phyloP scores from a whole-genome alignment of 2,888 invertebrate genomes.

The Hololepta plana region DNA sequence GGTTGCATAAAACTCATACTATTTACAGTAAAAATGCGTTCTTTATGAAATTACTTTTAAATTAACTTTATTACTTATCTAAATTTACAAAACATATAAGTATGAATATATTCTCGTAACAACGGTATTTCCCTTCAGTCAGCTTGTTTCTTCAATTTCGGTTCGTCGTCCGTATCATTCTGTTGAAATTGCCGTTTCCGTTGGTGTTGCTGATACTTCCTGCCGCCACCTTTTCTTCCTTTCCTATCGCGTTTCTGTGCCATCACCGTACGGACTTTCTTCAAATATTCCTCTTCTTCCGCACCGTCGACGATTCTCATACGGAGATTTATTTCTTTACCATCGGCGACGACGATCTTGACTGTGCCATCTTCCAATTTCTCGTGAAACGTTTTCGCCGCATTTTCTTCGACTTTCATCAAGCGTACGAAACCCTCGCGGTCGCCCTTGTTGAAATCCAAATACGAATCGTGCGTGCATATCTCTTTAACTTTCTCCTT shows the following conservation, averaged over 20 bases:
- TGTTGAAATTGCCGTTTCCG: slow-evolving; percentile 20
- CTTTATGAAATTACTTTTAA: too few species aligned
- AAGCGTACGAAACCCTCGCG: slow-evolving; percentile 55
- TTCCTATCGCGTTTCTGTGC: slow-evolving; percentile 21
- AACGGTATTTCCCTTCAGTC: too few species aligned
- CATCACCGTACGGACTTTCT: slow-evolving; percentile 43
- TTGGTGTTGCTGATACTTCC: slow-evolving; percentile 14
- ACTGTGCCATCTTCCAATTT: slow-evolving; percentile 38
- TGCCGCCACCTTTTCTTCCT: slow-evolving; percentile 24
- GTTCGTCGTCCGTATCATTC: too few species aligned
- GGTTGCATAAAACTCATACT: too few species aligned
- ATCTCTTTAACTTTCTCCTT: slow-evolving; percentile 47
- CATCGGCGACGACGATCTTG: slow-evolving; percentile 15
- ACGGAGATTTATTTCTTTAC: slow-evolving; percentile 24
- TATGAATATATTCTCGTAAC: too few species aligned
- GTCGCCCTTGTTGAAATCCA: slow-evolving; percentile 63
- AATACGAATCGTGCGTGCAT: slow-evolving; percentile 44
- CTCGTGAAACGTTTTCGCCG: slow-evolving; percentile 43
- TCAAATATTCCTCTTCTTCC: slow-evolving; percentile 47
- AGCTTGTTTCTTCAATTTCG: slow-evolving; percentile 11
- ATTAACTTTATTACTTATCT: too few species aligned
- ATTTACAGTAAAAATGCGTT: too few species aligned
- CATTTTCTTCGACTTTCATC: slow-evolving; percentile 45
- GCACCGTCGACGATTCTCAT: slow-evolving; percentile 47
- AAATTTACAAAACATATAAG: too few species aligned